Evolutionary conservation across 2,113 vertebrate species (phyloP), one percentile per base, ranked within the genome.

Genomic region (Gymnogyps californianus): DNA sequence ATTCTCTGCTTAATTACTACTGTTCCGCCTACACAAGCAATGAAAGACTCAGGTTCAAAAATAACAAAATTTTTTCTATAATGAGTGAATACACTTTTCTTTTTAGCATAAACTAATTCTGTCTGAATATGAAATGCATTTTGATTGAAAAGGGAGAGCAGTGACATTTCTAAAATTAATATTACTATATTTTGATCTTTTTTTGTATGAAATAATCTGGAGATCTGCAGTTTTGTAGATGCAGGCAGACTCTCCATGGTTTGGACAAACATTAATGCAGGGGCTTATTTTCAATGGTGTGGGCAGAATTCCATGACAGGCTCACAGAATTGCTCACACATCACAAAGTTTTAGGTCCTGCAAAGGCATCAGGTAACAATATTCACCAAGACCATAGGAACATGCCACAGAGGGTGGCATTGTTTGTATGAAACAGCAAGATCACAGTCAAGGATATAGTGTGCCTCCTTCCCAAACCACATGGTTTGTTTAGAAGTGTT

Each of bases 321-420:
- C 20, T 81, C 17, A 49, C 29, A 74, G 44, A 77, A 64, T 26
- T 76, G 11, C 29, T 86, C 29, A 71, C 9, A 44, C 6, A 20
- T 85, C 46, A 25, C 32, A 38, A 61, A 46, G 7, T 16, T 52
- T 88, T 57, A 76, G 40, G 18, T 58, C 10, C 24, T 81, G 11
- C 36, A 82, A 40, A 57, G 15, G 42, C 51, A 65, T 15, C 20
- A 52, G 24, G 16, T 36, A 44, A 28, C 5, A 26, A 0, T 19
- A 18, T 57, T 38, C 24, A 66, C 8, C 20, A 59, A 79, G n/a
- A 58, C 11, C 10, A 28, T 5, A 14, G 6, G 15, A 74, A 47
- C 1, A 3, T 18, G 5, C 31, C 10, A 31, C 34, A 69, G 19
- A 17, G 11, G 2, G 7, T 87, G 13, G 1, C 7, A 25, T 28